Base-by-base conservation (phyloP, 2,888 invertebrate genomes). In the Stictocephala bisonia region DNA sequence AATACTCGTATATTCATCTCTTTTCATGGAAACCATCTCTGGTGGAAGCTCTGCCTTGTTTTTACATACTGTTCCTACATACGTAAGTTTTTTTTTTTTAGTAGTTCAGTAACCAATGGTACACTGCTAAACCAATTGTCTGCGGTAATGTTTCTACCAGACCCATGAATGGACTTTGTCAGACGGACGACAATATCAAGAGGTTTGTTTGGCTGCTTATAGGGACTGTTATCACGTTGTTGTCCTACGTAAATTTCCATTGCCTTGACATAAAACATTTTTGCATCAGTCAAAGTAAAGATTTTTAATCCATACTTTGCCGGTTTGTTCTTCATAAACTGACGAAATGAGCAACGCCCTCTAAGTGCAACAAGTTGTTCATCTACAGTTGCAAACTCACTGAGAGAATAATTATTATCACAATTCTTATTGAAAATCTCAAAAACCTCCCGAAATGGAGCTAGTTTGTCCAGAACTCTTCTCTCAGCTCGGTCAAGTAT, bases 291-390 rank as follows among this genome's bases (percentile, higher is more conserved):
- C 18, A 71, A 18, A 6, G 71, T 71, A 22, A 71, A 71, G 26
- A 71, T 44, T 27, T 71, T 58, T 20, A 71, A n/a, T 13, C 71
- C 71, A 18, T 71, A 71, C 29, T 71, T 71, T 15, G 71, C 71
- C 15, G 71, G 71, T 44, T 71, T 71, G 41, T 58, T 71, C 41
- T 56, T 71, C 70, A 70, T 70, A 40, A 56, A 64, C 29, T 64
- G 64, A 18, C 64, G 20, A 56, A 48, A 67, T 18, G 53, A 35
- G 22, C 66, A 41, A 13, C 50, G 56, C 58, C 56, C 71, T 20
- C 71, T 58, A 58, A 71, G 58, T 13, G 71, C 15, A 26, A 71
- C 71, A 20, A 71, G 20, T 58, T 71, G 71, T 53, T 70, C 24
- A 40, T 56, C 53, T 7, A 70, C 22, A 56, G 69, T 70, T 13